Conservation (phyloP, 2,888 invertebrate genomes). For the Lottia scabra region DNA sequence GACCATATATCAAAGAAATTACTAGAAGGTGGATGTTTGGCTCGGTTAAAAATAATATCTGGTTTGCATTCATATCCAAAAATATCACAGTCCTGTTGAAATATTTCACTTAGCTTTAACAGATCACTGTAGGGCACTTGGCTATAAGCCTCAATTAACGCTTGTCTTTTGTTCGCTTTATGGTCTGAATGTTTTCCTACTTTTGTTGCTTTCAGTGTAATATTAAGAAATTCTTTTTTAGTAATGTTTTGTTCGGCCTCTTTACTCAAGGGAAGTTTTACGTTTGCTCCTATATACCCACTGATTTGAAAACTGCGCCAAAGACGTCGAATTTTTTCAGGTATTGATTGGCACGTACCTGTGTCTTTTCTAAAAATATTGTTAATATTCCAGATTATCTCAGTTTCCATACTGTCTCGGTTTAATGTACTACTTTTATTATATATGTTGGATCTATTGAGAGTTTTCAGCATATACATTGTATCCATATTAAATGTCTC, state of each 20-base stretch:
- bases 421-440: background rate
- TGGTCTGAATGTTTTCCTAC: background rate
- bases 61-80: conserved; percentile 1
- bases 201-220: background rate
- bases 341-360: background rate
- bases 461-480: background rate
- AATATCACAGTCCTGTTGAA: background rate
- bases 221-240: background rate
- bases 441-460: background rate
- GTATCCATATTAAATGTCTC: background rate
- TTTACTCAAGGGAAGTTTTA: background rate
- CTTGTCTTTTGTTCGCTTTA: background rate
- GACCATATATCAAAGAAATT: background rate
- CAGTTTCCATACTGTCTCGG: background rate
- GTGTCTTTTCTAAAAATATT: background rate
- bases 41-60: background rate
- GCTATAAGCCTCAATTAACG: background rate
- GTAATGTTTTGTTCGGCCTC: background rate
- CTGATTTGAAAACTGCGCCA: background rate
- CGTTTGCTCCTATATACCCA: background rate
- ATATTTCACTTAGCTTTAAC: background rate
- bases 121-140: background rate
- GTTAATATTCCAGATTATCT: background rate
- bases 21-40: background rate
- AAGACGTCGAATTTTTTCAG: background rate